Conservation (phyloP, 2,797 vertebrate species). For the Orestias chungarensis region DNA sequence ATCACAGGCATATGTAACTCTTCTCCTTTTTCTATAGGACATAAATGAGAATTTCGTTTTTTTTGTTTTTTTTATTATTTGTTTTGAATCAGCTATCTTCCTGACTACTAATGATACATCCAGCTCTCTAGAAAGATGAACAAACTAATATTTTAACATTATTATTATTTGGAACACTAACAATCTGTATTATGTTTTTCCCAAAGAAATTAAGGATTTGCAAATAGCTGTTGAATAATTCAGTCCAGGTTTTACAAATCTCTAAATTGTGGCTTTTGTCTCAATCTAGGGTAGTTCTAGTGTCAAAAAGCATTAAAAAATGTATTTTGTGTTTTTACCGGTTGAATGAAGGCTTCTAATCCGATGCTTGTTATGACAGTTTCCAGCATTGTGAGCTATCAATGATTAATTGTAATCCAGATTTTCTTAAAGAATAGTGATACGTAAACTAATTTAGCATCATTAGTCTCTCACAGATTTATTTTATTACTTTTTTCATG, state of each 20-base stretch:
- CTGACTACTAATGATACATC: neutral
- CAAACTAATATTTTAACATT: neutral
- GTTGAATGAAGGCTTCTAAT: neutral
- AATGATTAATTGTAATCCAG: neutral
- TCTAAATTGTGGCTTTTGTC: neutral
- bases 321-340: neutral
- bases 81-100: neutral
- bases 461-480: neutral
- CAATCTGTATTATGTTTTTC: neutral
- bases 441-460: neutral
- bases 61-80: neutral
- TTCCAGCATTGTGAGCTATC: too few species aligned
- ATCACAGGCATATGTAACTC: neutral
- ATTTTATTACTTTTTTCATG: neutral
- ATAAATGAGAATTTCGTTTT: neutral
- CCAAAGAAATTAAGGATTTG: neutral
- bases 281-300: neutral
- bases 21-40: neutral
- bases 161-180: neutral
- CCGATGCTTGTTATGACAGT: neutral
- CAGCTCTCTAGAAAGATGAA: neutral
- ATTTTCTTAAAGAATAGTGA: neutral
- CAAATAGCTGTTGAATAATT: neutral
- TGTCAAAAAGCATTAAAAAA: neutral
- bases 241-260: neutral